A percentile compares a stretch with the other conserved stretches of the same genome.
Evolutionary conservation across 1,140 invertebrate species (phyloP).

Genomic region (Drosophila pseudoananassae): DNA sequence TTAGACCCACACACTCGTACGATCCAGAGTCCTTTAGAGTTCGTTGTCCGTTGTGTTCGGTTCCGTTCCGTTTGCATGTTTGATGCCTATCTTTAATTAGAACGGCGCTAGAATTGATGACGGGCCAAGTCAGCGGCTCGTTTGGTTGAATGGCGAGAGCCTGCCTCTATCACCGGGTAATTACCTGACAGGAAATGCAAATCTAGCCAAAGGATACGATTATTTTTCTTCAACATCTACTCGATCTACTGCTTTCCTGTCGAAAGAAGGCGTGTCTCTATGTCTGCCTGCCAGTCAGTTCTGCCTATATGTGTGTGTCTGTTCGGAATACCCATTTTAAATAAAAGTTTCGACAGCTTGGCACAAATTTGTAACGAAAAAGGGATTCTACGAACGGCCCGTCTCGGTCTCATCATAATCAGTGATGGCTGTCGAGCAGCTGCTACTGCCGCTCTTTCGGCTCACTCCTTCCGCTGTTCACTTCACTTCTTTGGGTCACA

Average conservation of each 20-base stretch:
- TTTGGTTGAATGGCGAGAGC: constrained; percentile 63
- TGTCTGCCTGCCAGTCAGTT: neutral
- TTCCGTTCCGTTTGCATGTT: constrained; percentile 63
- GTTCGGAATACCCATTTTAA: constrained; percentile 46
- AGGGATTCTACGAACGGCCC: constrained; percentile 30
- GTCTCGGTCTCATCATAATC: constrained; percentile 70
- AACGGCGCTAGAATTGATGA: constrained; percentile 75
- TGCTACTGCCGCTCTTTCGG: constrained; percentile 35
- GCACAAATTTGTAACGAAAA: constrained; percentile 65
- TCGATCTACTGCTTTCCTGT: constrained; percentile 2
- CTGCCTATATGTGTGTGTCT: constrained; percentile 10
- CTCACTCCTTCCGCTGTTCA: constrained; percentile 18
- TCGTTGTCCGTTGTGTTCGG: constrained; percentile 65
- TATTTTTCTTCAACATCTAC: constrained; percentile 53
- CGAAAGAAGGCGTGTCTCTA: constrained; percentile 33
- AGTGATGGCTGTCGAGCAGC: constrained; percentile 65
- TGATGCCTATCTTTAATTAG: constrained; percentile 80
- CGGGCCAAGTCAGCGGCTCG: constrained; percentile 75
- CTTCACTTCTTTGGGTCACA: constrained; percentile 73
- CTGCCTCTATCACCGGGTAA: constrained; percentile 72
- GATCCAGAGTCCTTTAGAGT: constrained; percentile 43
- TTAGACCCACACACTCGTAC: neutral
- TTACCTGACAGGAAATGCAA: constrained; percentile 80
- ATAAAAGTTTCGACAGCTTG: constrained; percentile 69
- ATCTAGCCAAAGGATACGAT: constrained; percentile 65